Percentiles rank a stretch among this genome's conserved stretches.
phyloP scores from a whole-genome alignment of 2,888 invertebrate genomes.

The Clepsis dumicolana region DNA sequence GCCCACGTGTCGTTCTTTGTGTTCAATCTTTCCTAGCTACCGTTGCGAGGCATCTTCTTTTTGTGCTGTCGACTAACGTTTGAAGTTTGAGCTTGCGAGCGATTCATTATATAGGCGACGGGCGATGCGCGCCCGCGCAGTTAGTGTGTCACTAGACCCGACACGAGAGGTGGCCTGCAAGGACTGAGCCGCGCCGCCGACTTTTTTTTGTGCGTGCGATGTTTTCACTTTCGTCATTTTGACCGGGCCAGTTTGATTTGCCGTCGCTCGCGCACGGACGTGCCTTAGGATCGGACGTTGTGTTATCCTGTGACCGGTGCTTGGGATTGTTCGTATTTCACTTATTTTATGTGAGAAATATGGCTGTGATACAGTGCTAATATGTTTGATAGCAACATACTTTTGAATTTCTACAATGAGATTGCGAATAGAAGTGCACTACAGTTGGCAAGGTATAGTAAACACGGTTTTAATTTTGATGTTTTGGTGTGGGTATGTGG shows the following conservation, averaged over 20 bases:
- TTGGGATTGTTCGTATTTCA: conserved; percentile 77
- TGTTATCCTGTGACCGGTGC: conserved; percentile 81
- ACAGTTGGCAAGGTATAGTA: conserved; percentile 83
- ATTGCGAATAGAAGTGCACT: conserved; percentile 83
- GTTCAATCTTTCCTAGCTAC: conserved; percentile 82
- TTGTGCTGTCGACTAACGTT: conserved; percentile 79
- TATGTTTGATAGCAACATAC: conserved; percentile 83
- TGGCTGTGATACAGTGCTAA: conserved; percentile 85
- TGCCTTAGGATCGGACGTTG: conserved; percentile 80
- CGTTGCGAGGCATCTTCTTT: conserved; percentile 83
- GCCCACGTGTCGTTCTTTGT: conserved; percentile 82
- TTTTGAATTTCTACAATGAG: conserved; percentile 85
- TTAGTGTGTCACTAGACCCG: conserved; percentile 84
- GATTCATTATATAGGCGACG: conserved; percentile 84
- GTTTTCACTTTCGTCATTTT: conserved; percentile 87
- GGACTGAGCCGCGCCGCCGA: conserved; percentile 80
- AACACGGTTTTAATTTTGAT: conserved; percentile 56
- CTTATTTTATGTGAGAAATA: conserved; percentile 73
- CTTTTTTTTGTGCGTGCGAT: conserved; percentile 84
- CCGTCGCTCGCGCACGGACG: conserved; percentile 85
- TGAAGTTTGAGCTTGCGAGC: conserved; percentile 77
- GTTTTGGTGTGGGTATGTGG: conserved; percentile 59
- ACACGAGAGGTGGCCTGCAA: conserved; percentile 84
- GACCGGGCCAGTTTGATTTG: conserved; percentile 85
- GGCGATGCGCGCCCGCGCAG: conserved; percentile 81